Conservation (phyloP, 2,888 invertebrate genomes). For the Drosophila pseudotakahashii region DNA sequence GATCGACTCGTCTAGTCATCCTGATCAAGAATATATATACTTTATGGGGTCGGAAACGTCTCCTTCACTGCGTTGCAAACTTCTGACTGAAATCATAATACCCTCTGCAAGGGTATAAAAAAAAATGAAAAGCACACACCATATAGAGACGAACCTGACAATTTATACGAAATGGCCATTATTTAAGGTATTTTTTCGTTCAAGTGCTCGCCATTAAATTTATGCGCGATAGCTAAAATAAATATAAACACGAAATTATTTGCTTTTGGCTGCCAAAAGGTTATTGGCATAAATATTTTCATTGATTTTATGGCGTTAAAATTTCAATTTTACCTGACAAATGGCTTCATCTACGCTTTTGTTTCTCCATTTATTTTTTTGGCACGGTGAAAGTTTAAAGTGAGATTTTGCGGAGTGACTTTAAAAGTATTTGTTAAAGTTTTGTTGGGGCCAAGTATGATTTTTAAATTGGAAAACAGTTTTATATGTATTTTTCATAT, state of each 20-base stretch:
- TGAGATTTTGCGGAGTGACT: not conserved
- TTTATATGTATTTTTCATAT: not conserved
- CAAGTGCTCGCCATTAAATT: slow-evolving; percentile 48
- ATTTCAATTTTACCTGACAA: slow-evolving; percentile 46
- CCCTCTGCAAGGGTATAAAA: too few relatives aligned
- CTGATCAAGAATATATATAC: too few relatives aligned
- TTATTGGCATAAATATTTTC: slow-evolving; percentile 67
- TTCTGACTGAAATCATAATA: too few relatives aligned
- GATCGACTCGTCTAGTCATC: too few relatives aligned
- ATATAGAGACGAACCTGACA: slow-evolving; percentile 24
- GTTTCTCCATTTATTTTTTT: not conserved
- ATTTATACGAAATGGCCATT: slow-evolving; percentile 29
- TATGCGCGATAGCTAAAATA: slow-evolving; percentile 57
- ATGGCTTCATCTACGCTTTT: slow-evolving; percentile 6
- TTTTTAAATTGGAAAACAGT: not conserved
- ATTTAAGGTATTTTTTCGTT: slow-evolving; percentile 40
- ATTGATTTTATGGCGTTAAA: slow-evolving; percentile 66
- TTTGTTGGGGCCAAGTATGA: too few relatives aligned
- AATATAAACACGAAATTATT: slow-evolving; percentile 56
- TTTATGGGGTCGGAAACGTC: too few relatives aligned
- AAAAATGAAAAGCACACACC: slow-evolving; percentile 4
- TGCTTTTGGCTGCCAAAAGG: slow-evolving; percentile 50
- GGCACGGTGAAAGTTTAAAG: not conserved
- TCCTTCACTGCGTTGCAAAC: too few relatives aligned
- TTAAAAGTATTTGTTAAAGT: not conserved